Conservation (phyloP, 2,797 vertebrate genomes). For the Pseudochirops cupreus region DNA sequence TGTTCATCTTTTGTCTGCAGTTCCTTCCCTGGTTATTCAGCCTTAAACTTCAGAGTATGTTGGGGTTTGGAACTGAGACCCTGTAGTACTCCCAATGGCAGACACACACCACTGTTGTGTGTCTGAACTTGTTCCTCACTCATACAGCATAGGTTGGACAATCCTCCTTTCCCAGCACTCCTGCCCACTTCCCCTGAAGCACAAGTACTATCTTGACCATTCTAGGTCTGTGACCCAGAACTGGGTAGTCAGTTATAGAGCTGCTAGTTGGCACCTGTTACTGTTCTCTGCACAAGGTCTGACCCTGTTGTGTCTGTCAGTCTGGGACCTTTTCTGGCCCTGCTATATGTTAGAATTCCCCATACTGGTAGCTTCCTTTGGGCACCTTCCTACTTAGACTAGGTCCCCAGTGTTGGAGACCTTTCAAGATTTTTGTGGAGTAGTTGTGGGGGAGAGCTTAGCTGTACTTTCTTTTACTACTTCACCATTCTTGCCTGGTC, state of each 20-base stretch:
- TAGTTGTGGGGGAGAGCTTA: background rate
- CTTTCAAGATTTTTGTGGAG: background rate
- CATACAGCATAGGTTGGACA: background rate
- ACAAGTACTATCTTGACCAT: background rate
- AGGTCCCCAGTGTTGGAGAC: background rate
- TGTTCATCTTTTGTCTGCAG: background rate
- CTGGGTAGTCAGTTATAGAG: background rate
- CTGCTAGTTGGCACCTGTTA: background rate
- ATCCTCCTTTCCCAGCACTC: background rate
- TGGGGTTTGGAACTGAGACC: background rate
- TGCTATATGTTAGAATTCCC: background rate
- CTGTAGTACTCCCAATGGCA: background rate
- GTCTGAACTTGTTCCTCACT: background rate
- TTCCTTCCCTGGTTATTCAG: background rate
- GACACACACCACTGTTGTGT: background rate
- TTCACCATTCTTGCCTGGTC: background rate
- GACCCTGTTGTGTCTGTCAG: background rate
- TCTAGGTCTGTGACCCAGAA: background rate
- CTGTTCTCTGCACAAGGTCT: background rate
- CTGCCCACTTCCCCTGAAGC: background rate
- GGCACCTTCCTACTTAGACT: background rate
- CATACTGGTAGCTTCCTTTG: background rate
- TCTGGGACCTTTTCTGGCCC: background rate
- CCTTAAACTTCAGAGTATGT: background rate
- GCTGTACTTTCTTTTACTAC: background rate